Percentiles rank a stretch among this genome's conserved stretches.
Evolutionary conservation across 1,140 invertebrate genomes (phyloP).

Genomic region (Anagrus nilaparvatae): DNA sequence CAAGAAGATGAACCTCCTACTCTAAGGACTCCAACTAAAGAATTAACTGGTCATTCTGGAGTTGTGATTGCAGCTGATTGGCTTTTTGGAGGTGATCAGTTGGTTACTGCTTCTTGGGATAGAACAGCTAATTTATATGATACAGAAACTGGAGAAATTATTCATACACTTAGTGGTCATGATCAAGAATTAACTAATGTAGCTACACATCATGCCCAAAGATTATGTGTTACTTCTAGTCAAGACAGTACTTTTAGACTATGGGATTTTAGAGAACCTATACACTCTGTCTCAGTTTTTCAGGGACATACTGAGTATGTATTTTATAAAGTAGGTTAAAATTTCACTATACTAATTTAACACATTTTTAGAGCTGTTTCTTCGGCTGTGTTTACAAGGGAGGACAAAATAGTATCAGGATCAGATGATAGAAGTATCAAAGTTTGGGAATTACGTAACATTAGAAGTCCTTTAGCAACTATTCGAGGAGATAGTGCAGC

Average conservation of each 20-base stretch:
- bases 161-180: slow-evolving; percentile 85
- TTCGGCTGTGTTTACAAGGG: slow-evolving; percentile 87
- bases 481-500: slow-evolving; percentile 90
- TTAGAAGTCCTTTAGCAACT: slow-evolving; percentile 88
- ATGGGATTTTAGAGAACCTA: slow-evolving; percentile 94
- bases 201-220: slow-evolving; percentile 77
- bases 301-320: slow-evolving; percentile 95
- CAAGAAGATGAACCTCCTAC: slow-evolving; percentile 46
- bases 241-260: slow-evolving; percentile 94
- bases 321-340: slow-evolving; percentile 8
- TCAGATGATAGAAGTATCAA: slow-evolving; percentile 95
- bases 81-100: slow-evolving; percentile 74
- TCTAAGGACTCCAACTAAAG: slow-evolving; percentile 72
- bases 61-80: slow-evolving; percentile 95
- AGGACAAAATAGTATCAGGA: slow-evolving; percentile 94
- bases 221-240: slow-evolving; percentile 90
- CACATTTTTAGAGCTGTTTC: slow-evolving; percentile 84
- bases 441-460: slow-evolving; percentile 94
- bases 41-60: slow-evolving; percentile 73
- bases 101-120: slow-evolving; percentile 99
- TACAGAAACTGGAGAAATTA: slow-evolving; percentile 83
- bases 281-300: slow-evolving; percentile 94
- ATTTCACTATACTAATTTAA: background rate
- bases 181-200: slow-evolving; percentile 94
- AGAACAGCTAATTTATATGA: slow-evolving; percentile 92